Evolutionary conservation across 2,888 invertebrate species (phyloP).

Genomic region (Julus scanicus): DNA sequence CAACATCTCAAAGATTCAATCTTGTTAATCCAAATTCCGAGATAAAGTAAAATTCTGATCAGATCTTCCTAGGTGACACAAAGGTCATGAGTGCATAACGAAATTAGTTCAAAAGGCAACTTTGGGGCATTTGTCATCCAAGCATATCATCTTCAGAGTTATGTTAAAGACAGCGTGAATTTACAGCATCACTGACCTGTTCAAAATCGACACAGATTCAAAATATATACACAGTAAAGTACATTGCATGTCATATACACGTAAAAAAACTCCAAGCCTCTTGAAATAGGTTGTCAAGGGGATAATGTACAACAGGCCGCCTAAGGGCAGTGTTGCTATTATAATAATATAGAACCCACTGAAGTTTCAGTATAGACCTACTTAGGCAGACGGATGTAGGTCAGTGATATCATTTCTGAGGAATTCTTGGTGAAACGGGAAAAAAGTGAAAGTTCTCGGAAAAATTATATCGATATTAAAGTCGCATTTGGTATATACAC

Average conservation of each 20-base stretch:
- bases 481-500: slow-evolving; percentile 36
- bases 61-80: too few species aligned
- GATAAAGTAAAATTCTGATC: too few species aligned
- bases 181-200: neutral
- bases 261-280: neutral
- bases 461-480: slow-evolving; percentile 44
- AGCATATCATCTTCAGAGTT: too few species aligned
- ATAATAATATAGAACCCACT: neutral
- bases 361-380: neutral
- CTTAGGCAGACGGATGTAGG: slow-evolving; percentile 30
- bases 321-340: slow-evolving; percentile 16
- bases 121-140: too few species aligned
- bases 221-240: neutral
- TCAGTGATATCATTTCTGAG: slow-evolving; percentile 24
- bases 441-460: neutral
- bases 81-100: too few species aligned
- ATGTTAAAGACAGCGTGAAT: neutral
- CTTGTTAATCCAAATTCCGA: too few species aligned
- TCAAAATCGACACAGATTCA: neutral
- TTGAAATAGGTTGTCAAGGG: slow-evolving; percentile 9
- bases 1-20: too few species aligned
- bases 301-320: neutral
- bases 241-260: neutral
- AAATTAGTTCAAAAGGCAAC: too few species aligned
- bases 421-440: neutral